Evolutionary conservation across 2,888 invertebrate genomes (phyloP), one percentile per base, ranked within the genome.

Genomic region (Drosophila limbata): DNA sequence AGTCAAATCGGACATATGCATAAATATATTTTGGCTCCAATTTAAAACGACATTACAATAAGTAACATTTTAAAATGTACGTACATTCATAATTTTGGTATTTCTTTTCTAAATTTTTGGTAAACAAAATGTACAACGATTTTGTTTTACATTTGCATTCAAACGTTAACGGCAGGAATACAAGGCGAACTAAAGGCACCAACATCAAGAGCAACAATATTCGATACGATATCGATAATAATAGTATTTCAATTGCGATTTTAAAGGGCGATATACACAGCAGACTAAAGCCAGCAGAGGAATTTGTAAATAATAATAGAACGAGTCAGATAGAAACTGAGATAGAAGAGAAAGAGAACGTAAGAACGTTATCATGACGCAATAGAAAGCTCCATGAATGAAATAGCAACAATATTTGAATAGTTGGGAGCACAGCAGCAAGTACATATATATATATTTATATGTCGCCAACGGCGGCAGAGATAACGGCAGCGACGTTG

Each of bases 381-480:
- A 72, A 57, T 69, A 68, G 51, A 11, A 21, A 57, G 40, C 9
- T 39, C 28, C 51, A 60, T 71, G 60, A 79, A 57, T 63, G 60
- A 60, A 73, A 56, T 33, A 74, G 37, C 61, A 61, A 64, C 21
- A 37, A 56, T 10, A 5, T 44, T 35, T 11, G 13, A 55, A 33
- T 28, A 55, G 42, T 59, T 53, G 28, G 42, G 25, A 77, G 61
- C 44, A 59, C 44, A 63, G 19, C 28, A 50, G 33, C 3, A 19
- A 37, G n/a, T 15, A 39, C 11, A 42, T 4, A 28, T 17, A 33
- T 35, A 37, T 17, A 59, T 2, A 19, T 15, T 57, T 51, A 50
- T 47, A 77, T 77, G 79, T 62, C 79, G 62, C 76, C 76, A 51
- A 71, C 79, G 44, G 75, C 79, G 17, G 68, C 61, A 47, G 82